Percentiles rank a stretch among this genome's conserved stretches.
Evolutionary conservation across 2,797 vertebrate species (phyloP).

Genomic region (Trachurus trachurus): DNA sequence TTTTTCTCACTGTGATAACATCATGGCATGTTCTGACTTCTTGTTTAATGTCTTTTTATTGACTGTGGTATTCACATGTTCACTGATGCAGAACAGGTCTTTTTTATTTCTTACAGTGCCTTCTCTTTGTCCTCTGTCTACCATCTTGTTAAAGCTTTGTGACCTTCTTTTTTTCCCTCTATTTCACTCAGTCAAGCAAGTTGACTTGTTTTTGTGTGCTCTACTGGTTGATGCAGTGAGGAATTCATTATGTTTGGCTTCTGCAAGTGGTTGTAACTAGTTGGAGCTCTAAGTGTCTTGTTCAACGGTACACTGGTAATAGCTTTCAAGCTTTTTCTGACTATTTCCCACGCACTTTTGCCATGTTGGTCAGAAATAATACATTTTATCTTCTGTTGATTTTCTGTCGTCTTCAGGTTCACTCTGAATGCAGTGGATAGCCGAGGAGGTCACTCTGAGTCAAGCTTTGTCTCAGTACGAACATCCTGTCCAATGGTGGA

Average conservation of each 20-base stretch:
- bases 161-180: background rate
- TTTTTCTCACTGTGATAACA: background rate
- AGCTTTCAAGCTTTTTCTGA: background rate
- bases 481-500: constrained; percentile 97
- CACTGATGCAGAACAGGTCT: background rate
- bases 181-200: background rate
- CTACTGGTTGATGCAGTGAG: background rate
- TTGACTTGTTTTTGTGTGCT: background rate
- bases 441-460: constrained; percentile 93
- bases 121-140: background rate
- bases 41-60: background rate
- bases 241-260: background rate
- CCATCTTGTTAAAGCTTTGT: too few relatives aligned
- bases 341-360: background rate
- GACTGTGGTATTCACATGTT: background rate
- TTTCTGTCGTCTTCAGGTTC: constrained; percentile 85
- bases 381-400: background rate
- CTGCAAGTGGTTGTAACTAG: background rate
- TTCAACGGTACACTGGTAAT: background rate
- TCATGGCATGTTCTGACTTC: background rate
- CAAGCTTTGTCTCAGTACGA: constrained; percentile 92
- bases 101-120: background rate
- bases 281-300: constrained; percentile 3
- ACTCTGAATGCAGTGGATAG: constrained; percentile 95
- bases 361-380: background rate